Base-by-base conservation (phyloP, 1,140 invertebrate genomes). In the Maconellicoccus hirsutus region DNA sequence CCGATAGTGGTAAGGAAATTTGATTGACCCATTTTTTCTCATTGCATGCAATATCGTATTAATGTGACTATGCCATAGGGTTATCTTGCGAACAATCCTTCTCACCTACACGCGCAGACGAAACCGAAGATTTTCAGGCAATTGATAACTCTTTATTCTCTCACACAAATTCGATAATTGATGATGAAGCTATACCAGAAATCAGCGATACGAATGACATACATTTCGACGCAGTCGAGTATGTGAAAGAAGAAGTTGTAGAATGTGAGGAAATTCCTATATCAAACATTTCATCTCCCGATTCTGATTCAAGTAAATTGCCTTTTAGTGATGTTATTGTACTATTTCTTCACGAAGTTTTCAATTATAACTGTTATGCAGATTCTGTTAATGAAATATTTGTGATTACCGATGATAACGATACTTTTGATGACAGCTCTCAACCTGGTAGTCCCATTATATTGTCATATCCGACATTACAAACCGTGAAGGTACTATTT, bases 1-100 rank as follows among this genome's bases (percentile, higher is more conserved):
- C 61, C 21, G 61, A 66, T 66, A 66, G 61, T 26, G 61, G 61
- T 66, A 23, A 25, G 42, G 3, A 25, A 66, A 23, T 23, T 8
- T 25, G 10, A 66, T 66, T 66, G 25, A 25, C 4, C 6, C 1
- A 26, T 6, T 66, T 16, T 66, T 66, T 25, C 4, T 59, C n/a
- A 59, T 7, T 59, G 4, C 1, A 4, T 66, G 22, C 21, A 23
- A 26, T 66, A 66, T 66, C 6, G 22, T 4, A 26, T 8, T 71
- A 10, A 39, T 33, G 16, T 72, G 16, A 39, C 19, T 63, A 16
- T 71, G n/a, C 70, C 29, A 7, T 42, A 75, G 74, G 75, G 21
- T 22, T 75, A 27, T 75, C 75, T 12, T 72, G 73, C 63, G 75
- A 74, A 63, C 75, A 74, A 42, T 71, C 73, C 23, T 70, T 75